phyloP scores from a whole-genome alignment of 2,113 vertebrate genomes.

The Axis porcinus region DNA sequence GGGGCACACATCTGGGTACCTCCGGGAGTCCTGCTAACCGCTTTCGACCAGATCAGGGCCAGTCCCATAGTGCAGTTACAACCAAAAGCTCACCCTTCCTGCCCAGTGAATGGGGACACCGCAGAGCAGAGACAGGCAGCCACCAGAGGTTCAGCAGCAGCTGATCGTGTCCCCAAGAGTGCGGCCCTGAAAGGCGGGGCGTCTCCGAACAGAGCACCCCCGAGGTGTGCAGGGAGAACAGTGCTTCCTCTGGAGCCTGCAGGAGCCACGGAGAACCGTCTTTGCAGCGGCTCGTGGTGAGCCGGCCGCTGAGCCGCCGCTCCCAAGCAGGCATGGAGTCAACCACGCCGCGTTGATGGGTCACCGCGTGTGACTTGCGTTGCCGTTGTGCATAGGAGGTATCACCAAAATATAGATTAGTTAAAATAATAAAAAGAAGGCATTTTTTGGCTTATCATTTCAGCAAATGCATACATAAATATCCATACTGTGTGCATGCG shows the following conservation, averaged over 20 bases:
- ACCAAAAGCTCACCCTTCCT: background rate
- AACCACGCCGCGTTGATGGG: background rate
- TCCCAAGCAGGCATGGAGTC: background rate
- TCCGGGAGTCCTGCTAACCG: background rate
- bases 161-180: background rate
- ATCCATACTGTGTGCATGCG: background rate
- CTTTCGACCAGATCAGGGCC: background rate
- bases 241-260: background rate
- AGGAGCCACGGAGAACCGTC: background rate
- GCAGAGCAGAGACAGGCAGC: background rate
- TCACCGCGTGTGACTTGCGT: background rate
- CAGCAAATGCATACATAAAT: background rate
- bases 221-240: rapidly evolving
- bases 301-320: background rate
- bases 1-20: background rate
- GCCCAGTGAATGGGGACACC: background rate
- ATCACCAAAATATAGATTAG: background rate
- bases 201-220: background rate
- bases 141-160: rapidly evolving
- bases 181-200: rapidly evolving
- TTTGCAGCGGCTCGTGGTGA: background rate
- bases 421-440: background rate
- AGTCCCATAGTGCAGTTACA: background rate
- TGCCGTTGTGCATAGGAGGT: too few species aligned
- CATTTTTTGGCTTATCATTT: background rate